A percentile compares a stretch with the other conserved stretches of the same genome.
Conservation (phyloP, 2,888 invertebrate species). For the Pseudanteris insignis region DNA sequence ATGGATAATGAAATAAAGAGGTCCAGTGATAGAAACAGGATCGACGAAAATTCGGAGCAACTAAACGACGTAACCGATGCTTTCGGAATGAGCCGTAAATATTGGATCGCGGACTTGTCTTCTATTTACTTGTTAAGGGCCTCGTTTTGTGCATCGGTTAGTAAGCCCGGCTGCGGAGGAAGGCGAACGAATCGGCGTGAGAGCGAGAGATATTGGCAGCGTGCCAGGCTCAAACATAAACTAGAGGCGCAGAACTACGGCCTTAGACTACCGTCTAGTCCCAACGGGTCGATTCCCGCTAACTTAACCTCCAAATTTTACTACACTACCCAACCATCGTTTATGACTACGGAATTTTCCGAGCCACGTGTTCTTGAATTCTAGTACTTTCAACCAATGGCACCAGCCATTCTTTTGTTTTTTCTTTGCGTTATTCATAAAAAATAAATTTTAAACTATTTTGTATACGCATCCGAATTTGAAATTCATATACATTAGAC, state of each 20-base stretch:
- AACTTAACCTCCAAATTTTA: constrained; percentile 46
- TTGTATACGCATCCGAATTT: too few species aligned
- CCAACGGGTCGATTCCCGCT: constrained; percentile 38
- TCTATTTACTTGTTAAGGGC: constrained; percentile 51
- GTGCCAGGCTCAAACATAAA: constrained; percentile 56
- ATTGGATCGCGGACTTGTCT: constrained; percentile 41
- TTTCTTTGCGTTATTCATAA: too few species aligned
- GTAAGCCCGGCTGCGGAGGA: constrained; percentile 50
- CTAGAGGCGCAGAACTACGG: constrained; percentile 44
- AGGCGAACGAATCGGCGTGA: constrained; percentile 51
- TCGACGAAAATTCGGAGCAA: constrained; percentile 10
- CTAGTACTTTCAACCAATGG: too few species aligned
- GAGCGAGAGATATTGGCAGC: constrained; percentile 59
- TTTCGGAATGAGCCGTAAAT: constrained; percentile 45
- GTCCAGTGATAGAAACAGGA: too few species aligned
- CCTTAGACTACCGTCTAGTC: constrained; percentile 24
- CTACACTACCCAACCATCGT: too few species aligned
- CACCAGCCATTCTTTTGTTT: too few species aligned
- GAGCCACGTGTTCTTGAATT: too few species aligned
- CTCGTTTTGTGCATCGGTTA: constrained; percentile 59
- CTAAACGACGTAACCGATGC: constrained; percentile 32
- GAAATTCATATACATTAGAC: too few species aligned
- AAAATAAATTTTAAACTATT: too few species aligned
- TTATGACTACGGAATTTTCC: too few species aligned
- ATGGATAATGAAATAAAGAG: too few species aligned